Conservation (phyloP, 92 coral and sea anemone species). For the Porites rus region DNA sequence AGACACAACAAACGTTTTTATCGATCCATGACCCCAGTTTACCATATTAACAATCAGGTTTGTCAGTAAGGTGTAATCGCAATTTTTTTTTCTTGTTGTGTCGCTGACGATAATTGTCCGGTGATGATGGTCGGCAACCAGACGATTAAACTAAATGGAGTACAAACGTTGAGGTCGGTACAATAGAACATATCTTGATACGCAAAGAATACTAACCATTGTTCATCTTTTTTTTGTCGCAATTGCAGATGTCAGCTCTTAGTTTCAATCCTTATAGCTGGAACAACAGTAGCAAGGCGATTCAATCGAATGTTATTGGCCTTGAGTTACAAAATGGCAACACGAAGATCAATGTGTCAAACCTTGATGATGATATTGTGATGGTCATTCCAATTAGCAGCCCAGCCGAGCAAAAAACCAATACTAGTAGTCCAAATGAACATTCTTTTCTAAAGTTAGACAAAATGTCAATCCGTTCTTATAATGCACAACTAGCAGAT, state of each 20-base stretch:
- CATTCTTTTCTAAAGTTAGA: constrained; percentile 8
- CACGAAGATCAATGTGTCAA: constrained; percentile 21
- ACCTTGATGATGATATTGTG: constrained; percentile 21
- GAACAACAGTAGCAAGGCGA: constrained; percentile 34
- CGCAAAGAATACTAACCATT: too few species aligned
- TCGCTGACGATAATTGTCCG: too few species aligned
- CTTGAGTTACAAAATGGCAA: constrained; percentile 21
- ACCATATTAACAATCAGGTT: too few species aligned
- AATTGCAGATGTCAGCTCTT: constrained; percentile 34
- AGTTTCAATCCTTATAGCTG: constrained; percentile 41
- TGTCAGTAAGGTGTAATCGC: too few species aligned
- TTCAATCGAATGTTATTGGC: constrained; percentile 36
- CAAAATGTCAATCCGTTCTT: neutral
- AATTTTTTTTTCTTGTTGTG: too few species aligned
- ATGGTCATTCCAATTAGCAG: constrained; percentile 27
- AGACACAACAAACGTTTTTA: too few species aligned
- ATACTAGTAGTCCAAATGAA: neutral
- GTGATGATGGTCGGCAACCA: too few species aligned
- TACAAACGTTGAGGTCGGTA: too few species aligned
- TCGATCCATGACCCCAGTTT: too few species aligned
- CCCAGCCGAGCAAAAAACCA: neutral
- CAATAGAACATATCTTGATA: too few species aligned
- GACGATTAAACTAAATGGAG: too few species aligned
- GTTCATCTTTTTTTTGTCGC: too few species aligned
- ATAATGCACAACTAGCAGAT: constrained; percentile 6